Evolutionary conservation across 2,888 invertebrate species (phyloP).

Genomic region (Calliscelio sp.): DNA sequence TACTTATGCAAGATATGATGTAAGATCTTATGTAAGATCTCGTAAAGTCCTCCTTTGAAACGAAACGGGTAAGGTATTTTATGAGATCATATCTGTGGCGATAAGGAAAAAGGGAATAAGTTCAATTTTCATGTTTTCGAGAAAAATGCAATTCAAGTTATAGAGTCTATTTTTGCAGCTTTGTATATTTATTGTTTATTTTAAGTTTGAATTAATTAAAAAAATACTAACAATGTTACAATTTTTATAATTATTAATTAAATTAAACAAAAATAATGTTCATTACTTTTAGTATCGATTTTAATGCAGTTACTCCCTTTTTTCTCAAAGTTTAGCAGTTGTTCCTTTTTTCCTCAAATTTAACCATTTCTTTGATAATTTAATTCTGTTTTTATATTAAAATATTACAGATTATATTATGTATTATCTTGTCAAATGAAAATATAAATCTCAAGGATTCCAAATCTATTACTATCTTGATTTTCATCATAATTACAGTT

Average conservation of each 20-base stretch:
- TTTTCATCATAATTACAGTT: neutral
- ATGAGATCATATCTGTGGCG: too few relatives aligned
- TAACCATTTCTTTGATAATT: constrained; percentile 1
- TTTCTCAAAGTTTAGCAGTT: neutral
- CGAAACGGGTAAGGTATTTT: too few relatives aligned
- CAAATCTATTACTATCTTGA: neutral
- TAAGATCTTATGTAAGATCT: too few relatives aligned
- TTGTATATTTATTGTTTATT: constrained; percentile 1
- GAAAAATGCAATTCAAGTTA: too few relatives aligned
- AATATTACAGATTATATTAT: constrained; percentile 3
- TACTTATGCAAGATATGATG: too few relatives aligned
- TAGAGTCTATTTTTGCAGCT: too few relatives aligned
- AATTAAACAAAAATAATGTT: constrained; percentile 9
- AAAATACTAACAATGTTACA: neutral
- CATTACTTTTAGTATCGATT: neutral
- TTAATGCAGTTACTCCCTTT: constrained; percentile 10
- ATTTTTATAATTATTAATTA: constrained; percentile 1
- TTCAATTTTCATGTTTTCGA: too few relatives aligned
- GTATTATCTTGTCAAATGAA: constrained; percentile 6
- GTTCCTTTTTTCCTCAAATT: neutral
- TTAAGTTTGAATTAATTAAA: neutral
- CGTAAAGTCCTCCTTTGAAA: too few relatives aligned
- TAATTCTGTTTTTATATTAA: neutral
- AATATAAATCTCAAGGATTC: neutral
- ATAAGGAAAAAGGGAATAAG: too few relatives aligned